A percentile compares a stretch with the other conserved stretches of the same genome.
Evolutionary conservation across 2,797 vertebrate genomes (phyloP).

Genomic region (Sebastes vulpes): DNA sequence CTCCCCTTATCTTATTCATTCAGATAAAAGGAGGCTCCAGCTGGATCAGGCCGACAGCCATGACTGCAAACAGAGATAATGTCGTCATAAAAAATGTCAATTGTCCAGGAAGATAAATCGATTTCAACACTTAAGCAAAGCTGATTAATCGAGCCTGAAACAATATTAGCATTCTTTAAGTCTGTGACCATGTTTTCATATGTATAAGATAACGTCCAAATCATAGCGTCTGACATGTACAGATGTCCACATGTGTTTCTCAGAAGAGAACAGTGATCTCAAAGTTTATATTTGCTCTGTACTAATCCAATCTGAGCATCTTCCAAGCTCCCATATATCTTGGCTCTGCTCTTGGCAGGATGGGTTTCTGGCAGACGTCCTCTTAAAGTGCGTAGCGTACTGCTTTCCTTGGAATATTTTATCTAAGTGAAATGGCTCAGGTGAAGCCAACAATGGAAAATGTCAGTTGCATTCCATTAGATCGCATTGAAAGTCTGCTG

Average conservation of each 20-base stretch:
- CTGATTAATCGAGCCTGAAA: not conserved
- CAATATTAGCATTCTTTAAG: not conserved
- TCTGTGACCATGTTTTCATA: not conserved
- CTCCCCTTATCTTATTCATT: conserved; percentile 56
- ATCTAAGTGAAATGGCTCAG: conserved; percentile 47
- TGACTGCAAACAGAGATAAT: conserved; percentile 46
- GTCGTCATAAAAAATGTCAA: conserved; percentile 49
- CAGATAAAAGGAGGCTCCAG: conserved; percentile 49
- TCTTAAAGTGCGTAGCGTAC: not conserved
- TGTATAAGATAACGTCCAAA: not conserved
- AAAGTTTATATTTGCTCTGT: conserved; percentile 69
- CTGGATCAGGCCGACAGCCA: conserved; percentile 39
- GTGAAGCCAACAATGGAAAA: conserved; percentile 68
- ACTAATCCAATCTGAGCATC: conserved; percentile 69
- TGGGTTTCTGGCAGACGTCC: conserved; percentile 49
- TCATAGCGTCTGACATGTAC: not conserved
- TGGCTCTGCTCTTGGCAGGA: conserved; percentile 61
- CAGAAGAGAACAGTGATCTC: conserved; percentile 61
- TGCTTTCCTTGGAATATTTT: conserved; percentile 57
- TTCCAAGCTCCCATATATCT: conserved; percentile 71
- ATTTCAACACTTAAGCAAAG: not conserved
- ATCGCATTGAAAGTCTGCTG: conserved; percentile 60
- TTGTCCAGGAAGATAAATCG: conserved; percentile 9
- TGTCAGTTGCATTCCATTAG: conserved; percentile 62
- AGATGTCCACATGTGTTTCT: conserved; percentile 59